Evolutionary conservation across 2,888 invertebrate species (phyloP).

Genomic region (Trilocha varians): DNA sequence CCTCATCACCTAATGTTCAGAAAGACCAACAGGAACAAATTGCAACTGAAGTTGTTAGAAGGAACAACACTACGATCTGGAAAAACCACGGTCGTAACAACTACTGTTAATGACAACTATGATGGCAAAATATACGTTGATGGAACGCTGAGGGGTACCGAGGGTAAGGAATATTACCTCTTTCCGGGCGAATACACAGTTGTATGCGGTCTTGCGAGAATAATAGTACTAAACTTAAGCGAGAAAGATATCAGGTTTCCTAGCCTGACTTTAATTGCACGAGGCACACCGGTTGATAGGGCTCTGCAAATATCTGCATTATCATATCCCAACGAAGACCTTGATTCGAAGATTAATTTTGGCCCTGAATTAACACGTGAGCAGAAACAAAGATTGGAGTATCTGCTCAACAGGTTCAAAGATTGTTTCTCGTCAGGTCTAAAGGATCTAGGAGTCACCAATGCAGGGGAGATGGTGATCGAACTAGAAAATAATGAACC

Average conservation of each 20-base stretch:
- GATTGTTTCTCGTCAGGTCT: conserved; percentile 9
- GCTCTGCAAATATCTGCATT: background rate
- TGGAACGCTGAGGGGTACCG: conserved; percentile 4
- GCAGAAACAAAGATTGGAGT: background rate
- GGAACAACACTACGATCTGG: background rate
- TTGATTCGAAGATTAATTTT: background rate
- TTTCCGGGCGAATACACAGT: conserved; percentile 10
- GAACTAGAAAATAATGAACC: conserved; percentile 4
- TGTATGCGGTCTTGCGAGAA: too few relatives aligned
- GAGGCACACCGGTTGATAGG: background rate
- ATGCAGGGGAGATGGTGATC: conserved; percentile 7
- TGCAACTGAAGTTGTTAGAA: background rate
- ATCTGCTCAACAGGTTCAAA: conserved; percentile 1
- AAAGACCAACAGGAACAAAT: background rate
- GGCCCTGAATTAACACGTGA: background rate
- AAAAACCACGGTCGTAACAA: background rate
- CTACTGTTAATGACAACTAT: background rate
- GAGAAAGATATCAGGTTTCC: background rate
- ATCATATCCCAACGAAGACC: background rate
- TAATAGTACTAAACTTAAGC: background rate
- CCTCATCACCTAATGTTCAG: conserved; percentile 4
- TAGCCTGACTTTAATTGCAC: conserved; percentile 1
- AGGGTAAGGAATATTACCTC: conserved; percentile 6
- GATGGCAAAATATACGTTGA: conserved; percentile 2
- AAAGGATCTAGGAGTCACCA: conserved; percentile 3